Percentiles rank a stretch among this genome's conserved stretches.
Evolutionary conservation across 2,888 invertebrate species (phyloP).

Genomic region (Drosophila paramelanica): DNA sequence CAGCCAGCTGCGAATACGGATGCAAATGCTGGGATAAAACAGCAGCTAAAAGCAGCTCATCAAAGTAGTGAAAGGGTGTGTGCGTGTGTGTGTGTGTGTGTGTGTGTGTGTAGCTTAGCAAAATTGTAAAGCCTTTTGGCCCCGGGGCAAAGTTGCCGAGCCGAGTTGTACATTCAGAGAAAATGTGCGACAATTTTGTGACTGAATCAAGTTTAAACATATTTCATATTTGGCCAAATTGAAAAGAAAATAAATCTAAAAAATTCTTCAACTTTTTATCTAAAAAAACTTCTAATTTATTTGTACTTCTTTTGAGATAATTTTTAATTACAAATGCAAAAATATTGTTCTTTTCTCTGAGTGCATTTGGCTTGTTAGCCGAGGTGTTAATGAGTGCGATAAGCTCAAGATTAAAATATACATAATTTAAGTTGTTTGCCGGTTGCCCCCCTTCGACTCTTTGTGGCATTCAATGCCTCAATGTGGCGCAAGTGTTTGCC

Average conservation of each 20-base stretch:
- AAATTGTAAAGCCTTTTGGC: constrained; percentile 57
- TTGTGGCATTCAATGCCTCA: constrained; percentile 25
- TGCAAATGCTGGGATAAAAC: constrained; percentile 10
- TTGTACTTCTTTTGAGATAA: no score
- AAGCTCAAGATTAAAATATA: constrained; percentile 77
- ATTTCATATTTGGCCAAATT: no score
- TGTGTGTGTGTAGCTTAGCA: background rate
- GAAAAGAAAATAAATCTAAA: no score
- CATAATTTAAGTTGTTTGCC: constrained; percentile 71
- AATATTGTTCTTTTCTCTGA: no score
- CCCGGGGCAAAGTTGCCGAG: constrained; percentile 18
- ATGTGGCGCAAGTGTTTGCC: constrained; percentile 31
- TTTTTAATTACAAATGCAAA: no score
- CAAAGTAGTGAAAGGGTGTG: constrained; percentile 23
- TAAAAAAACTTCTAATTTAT: no score
- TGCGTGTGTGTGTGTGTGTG: background rate
- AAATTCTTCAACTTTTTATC: no score
- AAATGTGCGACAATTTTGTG: no score
- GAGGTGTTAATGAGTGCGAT: constrained; percentile 76
- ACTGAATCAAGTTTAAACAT: no score
- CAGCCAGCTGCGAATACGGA: constrained; percentile 7
- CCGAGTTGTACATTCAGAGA: background rate
- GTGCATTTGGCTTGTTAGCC: constrained; percentile 16
- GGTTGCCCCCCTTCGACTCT: constrained; percentile 25
- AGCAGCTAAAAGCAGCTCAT: constrained; percentile 38